phyloP scores from a whole-genome alignment of 2,797 vertebrate genomes.

The Tadarida brasiliensis region DNA sequence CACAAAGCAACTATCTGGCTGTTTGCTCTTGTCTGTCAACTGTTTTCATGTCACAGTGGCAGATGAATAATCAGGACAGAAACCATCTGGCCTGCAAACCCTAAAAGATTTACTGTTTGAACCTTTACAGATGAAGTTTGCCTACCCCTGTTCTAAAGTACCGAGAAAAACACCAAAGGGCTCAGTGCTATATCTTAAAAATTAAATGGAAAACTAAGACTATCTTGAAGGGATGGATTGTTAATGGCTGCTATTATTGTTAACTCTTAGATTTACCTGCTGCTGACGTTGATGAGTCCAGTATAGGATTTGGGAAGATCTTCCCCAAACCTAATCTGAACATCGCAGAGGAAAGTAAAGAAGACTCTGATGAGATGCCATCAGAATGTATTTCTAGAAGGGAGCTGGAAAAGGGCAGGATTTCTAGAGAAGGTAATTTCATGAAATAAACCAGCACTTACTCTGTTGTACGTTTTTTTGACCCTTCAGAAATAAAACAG shows the following conservation, averaged over 20 bases:
- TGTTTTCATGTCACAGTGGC: not conserved
- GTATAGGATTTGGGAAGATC: constrained; percentile 96
- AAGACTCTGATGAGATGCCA: constrained; percentile 91
- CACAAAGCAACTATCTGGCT: not conserved
- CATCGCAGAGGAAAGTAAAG: constrained; percentile 89
- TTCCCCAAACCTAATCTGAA: constrained; percentile 91
- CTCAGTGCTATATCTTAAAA: not conserved
- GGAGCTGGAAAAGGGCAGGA: constrained; percentile 94
- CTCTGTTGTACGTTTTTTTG: not conserved
- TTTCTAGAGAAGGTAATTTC: constrained; percentile 94
- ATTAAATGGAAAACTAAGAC: not conserved
- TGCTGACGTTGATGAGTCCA: constrained; percentile 76
- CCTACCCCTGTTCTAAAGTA: not conserved
- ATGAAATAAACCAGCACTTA: not conserved
- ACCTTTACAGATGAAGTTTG: not conserved
- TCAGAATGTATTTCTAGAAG: constrained; percentile 95
- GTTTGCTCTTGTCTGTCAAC: not conserved
- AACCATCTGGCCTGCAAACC: not conserved
- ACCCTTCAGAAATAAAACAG: not conserved
- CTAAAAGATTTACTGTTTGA: not conserved
- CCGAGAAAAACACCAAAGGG: not conserved
- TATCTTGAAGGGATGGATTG: not conserved
- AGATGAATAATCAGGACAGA: not conserved
- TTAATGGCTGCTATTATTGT: constrained; percentile 57
- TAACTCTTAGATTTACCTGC: constrained; percentile 81